Evolutionary conservation across 2,113 vertebrate species (phyloP), one percentile per base, ranked within the genome.

Genomic region (Erpornis zantholeuca): DNA sequence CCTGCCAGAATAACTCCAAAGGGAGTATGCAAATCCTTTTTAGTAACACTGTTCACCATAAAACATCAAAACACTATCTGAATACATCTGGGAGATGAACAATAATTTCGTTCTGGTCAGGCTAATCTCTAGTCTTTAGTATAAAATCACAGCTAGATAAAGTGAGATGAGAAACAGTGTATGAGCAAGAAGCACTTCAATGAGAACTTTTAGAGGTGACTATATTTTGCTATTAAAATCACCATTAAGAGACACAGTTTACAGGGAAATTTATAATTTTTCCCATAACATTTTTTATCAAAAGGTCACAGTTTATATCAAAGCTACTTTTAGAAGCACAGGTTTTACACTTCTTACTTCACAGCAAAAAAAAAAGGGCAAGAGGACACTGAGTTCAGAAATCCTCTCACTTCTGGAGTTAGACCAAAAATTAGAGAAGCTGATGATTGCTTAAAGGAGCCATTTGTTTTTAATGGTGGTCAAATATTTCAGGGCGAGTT

Each of bases 1-100:
- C 83, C 90, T 92, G 82, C 63, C 85, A 94, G 92, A 94, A 90
- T 71, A 95, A 81, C 76, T 86, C 94, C 60, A 94, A 95, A 86
- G 96, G 42, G 82, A 93, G 29, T 60, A 92, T 81, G 88, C 52
- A 93, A 94, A 96, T 93, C 76, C 64, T 83, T 95, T 92, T 86
- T 56, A 92, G 88, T 22, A 90, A 81, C 68, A 83, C 76, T 90
- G 47, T 66, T 95, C 86, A 54, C 83, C 56, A 90, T 68, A 60
- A 92, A 94, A 92, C 64, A 93, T 93, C 91, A 95, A 92, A 95
- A 81, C 63, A 65, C 59, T 88, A 75, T 75, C 80, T 71, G 94
- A 83, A 92, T 71, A 47, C 88, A 68, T 90, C 76, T 88, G 88
- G 76, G 92, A 96, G 35, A 94, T 56, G 52, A 94, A 78, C 64